A percentile compares a stretch with the other conserved stretches of the same genome.
Evolutionary conservation across 1,140 invertebrate species (phyloP).

Genomic region (Pachyrhynchus sulphureomaculatus): DNA sequence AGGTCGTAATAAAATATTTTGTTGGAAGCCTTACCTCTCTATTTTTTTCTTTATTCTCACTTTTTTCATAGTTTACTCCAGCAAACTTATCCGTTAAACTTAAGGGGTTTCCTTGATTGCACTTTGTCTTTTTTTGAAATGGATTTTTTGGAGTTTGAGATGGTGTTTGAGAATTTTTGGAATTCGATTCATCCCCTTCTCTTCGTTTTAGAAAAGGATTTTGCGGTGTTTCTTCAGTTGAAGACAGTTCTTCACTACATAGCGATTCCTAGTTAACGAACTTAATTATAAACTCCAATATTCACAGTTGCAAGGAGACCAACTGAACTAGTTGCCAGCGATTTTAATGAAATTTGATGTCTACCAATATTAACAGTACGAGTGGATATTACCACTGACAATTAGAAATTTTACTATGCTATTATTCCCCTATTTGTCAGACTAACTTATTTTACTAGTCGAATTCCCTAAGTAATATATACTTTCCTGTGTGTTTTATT

Average conservation of each 20-base stretch:
- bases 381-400: too few relatives aligned
- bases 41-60: conserved; percentile 27
- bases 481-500: too few relatives aligned
- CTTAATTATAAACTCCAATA: not conserved
- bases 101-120: conserved; percentile 27
- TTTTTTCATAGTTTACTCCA: conserved; percentile 32
- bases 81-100: conserved; percentile 40
- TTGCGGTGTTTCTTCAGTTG: not conserved
- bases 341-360: too few relatives aligned
- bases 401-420: too few relatives aligned
- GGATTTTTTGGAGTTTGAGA: conserved; percentile 23
- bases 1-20: too few relatives aligned
- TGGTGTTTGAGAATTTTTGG: not conserved
- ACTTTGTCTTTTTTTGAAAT: conserved; percentile 35
- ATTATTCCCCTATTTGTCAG: too few relatives aligned
- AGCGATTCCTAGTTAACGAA: conserved; percentile 21
- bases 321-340: too few relatives aligned
- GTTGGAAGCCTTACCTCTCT: conserved; percentile 25
- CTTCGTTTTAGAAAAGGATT: conserved; percentile 25
- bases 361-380: too few relatives aligned
- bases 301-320: too few relatives aligned
- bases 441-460: too few relatives aligned
- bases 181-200: not conserved
- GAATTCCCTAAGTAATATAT: too few relatives aligned
- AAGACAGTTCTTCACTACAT: conserved; percentile 1